Evolutionary conservation across 2,797 vertebrate species (phyloP).

Genomic region (Hapalemur alaotrensis): DNA sequence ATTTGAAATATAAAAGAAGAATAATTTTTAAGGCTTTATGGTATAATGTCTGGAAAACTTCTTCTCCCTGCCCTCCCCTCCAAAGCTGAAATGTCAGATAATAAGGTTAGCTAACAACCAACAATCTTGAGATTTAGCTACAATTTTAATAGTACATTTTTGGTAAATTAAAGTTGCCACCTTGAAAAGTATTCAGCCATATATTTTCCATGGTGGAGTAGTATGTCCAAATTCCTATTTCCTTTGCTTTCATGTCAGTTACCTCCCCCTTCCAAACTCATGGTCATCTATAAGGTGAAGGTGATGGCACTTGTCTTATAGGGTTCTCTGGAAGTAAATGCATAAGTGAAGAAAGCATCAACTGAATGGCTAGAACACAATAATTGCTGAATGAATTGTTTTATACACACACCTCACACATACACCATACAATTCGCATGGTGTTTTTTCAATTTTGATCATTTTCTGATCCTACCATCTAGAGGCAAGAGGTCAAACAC

Average conservation of each 20-base stretch:
- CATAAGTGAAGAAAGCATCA: not conserved
- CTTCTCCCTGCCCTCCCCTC: not conserved
- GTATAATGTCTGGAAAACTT: constrained; percentile 16
- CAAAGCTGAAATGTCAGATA: not conserved
- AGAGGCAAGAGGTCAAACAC: not conserved
- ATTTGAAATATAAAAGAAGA: not conserved
- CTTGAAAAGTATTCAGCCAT: constrained; percentile 1
- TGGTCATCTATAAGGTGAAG: not conserved
- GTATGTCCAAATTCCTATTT: not conserved
- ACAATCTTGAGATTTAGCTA: not conserved
- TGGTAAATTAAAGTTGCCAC: constrained; percentile 9
- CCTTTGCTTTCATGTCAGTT: not conserved
- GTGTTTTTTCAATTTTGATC: not conserved
- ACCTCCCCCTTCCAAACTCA: not conserved
- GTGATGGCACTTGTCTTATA: not conserved
- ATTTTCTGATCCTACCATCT: not conserved
- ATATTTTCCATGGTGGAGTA: not conserved
- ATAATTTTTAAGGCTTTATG: not conserved
- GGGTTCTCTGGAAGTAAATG: not conserved
- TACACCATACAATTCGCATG: not conserved
- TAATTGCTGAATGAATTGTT: not conserved
- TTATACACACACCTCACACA: not conserved
- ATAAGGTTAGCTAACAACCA: constrained; percentile 15
- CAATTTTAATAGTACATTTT: not conserved
- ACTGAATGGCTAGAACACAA: not conserved